Evolutionary conservation across 2,888 invertebrate genomes (phyloP).

Genomic region (Camptogramma bilineatum): DNA sequence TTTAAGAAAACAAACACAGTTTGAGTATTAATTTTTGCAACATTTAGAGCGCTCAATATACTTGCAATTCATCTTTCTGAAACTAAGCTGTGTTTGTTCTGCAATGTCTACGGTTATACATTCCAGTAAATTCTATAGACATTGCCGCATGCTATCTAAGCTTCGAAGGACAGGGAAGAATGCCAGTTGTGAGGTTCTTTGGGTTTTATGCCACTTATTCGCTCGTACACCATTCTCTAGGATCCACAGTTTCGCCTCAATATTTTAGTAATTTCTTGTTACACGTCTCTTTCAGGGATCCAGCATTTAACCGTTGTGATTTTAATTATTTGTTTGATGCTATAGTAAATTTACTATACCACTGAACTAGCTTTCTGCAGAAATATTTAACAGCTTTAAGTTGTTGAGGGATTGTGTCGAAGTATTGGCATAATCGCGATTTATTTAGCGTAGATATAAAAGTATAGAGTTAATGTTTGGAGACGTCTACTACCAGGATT

Average conservation of each 20-base stretch:
- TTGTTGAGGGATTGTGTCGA: constrained; percentile 22
- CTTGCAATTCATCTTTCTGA: constrained; percentile 19
- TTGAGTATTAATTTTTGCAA: background rate
- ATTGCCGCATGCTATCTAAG: constrained; percentile 73
- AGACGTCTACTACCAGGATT: constrained; percentile 74
- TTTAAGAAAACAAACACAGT: constrained; percentile 56
- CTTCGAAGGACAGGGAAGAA: constrained; percentile 81
- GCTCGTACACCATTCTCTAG: constrained; percentile 56
- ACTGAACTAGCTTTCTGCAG: constrained; percentile 30
- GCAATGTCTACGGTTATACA: constrained; percentile 56
- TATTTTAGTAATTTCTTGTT: constrained; percentile 42
- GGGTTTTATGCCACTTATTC: constrained; percentile 49
- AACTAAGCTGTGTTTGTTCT: constrained; percentile 51
- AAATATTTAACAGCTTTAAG: constrained; percentile 30
- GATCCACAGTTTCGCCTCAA: constrained; percentile 47
- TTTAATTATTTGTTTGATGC: constrained; percentile 26
- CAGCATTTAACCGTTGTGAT: constrained; percentile 44
- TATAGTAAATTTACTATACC: constrained; percentile 35
- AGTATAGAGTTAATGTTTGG: constrained; percentile 55
- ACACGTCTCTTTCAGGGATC: constrained; percentile 60
- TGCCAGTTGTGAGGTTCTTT: constrained; percentile 61
- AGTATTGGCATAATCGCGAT: constrained; percentile 27
- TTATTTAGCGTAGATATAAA: constrained; percentile 38
- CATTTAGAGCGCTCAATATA: background rate
- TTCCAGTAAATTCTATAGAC: constrained; percentile 47